Base-by-base conservation (phyloP, 2,888 invertebrate genomes). In the Drosophila imparisetae region DNA sequence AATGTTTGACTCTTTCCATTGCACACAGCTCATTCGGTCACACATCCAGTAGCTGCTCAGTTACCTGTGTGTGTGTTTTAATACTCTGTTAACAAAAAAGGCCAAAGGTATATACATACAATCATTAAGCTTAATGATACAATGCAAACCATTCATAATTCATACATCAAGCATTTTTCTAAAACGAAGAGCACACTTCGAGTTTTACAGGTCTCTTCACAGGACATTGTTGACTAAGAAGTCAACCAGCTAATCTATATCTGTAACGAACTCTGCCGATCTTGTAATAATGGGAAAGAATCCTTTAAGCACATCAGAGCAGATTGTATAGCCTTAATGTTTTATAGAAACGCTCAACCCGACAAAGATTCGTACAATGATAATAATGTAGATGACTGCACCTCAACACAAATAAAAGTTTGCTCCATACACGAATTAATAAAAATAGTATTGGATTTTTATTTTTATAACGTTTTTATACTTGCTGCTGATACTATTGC, bases 1-100 rank as follows among this genome's bases (percentile, higher is more conserved):
- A 85, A 85, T 83, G 89, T 77, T 88, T 57, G 58, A 72, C 71
- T 72, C 66, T 55, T 71, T 67, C 55, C 64, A 38, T 73, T 55
- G 40, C 55, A 54, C 48, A 54, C 42, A 53, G 55, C 59, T 42
- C 40, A 60, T 40, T 50, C 57, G 34, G 34, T 29, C 55, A 45
- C 53, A 55, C 36, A 38, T 38, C 7, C 30, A n/a, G 29, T 15
- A 21, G 15, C 29, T 36, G 42, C 30, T 29, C 67, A 30, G 34
- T 48, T 30, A 64, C 36, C 63, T 48, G 48, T 45, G 13, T 57
- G 45, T 54, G 34, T 27, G 34, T 24, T 24, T 38, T 13, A 45
- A 68, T 68, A 55, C 66, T 48, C 69, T 66, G 69, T 15, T 2
- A 8, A 8, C 3, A 1, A 24, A 15, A 15, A n/a, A 1, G 10